Evolutionary conservation across 2,888 invertebrate genomes (phyloP).

Genomic region (Athalia rosae): DNA sequence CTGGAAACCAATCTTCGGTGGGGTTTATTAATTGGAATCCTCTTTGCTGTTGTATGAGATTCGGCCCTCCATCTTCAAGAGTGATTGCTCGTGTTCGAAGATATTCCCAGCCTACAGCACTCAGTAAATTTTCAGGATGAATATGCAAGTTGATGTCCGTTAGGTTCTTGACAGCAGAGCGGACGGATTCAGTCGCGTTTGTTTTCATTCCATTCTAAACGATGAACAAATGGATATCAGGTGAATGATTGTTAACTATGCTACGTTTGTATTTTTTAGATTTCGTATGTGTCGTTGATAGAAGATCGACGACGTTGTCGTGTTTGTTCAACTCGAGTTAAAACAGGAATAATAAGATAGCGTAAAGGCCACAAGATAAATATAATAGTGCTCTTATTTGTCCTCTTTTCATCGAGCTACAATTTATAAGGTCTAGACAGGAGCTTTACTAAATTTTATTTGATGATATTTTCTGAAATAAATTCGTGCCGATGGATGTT

Average conservation of each 20-base stretch:
- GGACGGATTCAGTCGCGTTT: slow-evolving; percentile 90
- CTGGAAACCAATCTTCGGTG: slow-evolving; percentile 91
- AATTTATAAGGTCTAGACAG: slow-evolving; percentile 19
- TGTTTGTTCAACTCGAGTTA: slow-evolving; percentile 25
- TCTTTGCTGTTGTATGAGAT: slow-evolving; percentile 83
- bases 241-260: slow-evolving; percentile 20
- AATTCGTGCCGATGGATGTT: neutral
- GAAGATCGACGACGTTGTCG: neutral
- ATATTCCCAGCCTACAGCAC: slow-evolving; percentile 89
- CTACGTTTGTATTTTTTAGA: slow-evolving; percentile 27
- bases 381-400: neutral
- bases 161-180: slow-evolving; percentile 89
- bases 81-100: slow-evolving; percentile 83
- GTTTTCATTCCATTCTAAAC: slow-evolving; percentile 84
- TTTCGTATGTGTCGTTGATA: neutral
- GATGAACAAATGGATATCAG: slow-evolving; percentile 54
- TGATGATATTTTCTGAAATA: neutral
- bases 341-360: slow-evolving; percentile 26
- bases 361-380: slow-evolving; percentile 18
- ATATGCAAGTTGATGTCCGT: slow-evolving; percentile 83
- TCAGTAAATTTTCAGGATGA: slow-evolving; percentile 83
- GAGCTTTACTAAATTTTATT: neutral
- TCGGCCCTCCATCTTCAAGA: slow-evolving; percentile 83
- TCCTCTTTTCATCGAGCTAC: neutral
- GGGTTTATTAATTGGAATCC: slow-evolving; percentile 92